phyloP scores from a whole-genome alignment of 2,888 invertebrate species.

The Amorpha juglandis region DNA sequence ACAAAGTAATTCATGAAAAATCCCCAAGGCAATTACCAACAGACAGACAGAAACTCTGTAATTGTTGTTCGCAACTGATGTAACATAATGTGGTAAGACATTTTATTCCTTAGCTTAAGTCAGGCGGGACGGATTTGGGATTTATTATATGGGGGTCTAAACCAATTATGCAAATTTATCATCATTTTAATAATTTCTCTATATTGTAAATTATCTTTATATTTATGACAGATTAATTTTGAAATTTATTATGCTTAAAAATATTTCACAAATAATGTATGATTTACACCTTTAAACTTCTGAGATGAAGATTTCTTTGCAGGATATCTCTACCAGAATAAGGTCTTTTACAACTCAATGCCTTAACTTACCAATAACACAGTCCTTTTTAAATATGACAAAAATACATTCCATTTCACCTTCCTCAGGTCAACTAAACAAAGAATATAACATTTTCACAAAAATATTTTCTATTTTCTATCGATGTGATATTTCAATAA shows the following conservation, averaged over 20 bases:
- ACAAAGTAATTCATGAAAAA: conserved; percentile 13
- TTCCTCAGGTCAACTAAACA: neutral
- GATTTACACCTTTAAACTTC: too few relatives aligned
- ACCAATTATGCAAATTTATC: neutral
- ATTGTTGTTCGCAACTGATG: conserved; percentile 11
- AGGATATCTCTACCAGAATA: too few relatives aligned
- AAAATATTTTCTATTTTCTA: neutral
- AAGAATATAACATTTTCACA: neutral
- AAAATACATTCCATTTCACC: too few relatives aligned
- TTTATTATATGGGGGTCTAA: neutral
- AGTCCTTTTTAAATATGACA: too few relatives aligned
- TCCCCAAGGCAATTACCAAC: conserved; percentile 9
- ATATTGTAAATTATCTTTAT: too few relatives aligned
- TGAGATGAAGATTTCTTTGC: too few relatives aligned
- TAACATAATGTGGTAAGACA: conserved; percentile 8
- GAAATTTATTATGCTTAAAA: too few relatives aligned
- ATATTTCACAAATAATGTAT: too few relatives aligned
- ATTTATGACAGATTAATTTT: too few relatives aligned
- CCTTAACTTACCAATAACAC: too few relatives aligned
- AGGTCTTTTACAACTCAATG: too few relatives aligned
- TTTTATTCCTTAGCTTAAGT: conserved; percentile 14
- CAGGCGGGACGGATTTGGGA: neutral
- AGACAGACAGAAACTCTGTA: conserved; percentile 6
- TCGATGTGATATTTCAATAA: conserved; percentile 14
- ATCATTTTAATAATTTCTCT: neutral